Conservation (phyloP, 2,888 invertebrate genomes). For the Vandiemenella viatica region DNA sequence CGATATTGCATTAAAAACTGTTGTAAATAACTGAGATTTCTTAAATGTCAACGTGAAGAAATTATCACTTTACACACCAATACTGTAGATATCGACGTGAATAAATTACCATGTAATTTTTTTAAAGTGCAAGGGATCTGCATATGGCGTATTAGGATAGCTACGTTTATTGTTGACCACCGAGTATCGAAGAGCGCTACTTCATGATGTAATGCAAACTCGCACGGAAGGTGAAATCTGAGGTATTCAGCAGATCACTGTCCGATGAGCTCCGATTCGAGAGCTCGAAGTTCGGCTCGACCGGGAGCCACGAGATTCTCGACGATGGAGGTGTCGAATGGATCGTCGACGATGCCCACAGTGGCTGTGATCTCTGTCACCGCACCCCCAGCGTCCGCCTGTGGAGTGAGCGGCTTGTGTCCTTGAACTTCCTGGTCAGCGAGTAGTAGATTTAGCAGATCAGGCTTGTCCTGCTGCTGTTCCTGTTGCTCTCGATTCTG, state of each 20-base stretch:
- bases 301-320: constrained; percentile 54
- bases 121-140: too few relatives aligned
- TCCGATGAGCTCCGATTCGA: constrained; percentile 57
- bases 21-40: too few relatives aligned
- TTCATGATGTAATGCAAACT: too few relatives aligned
- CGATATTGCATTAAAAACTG: too few relatives aligned
- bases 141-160: too few relatives aligned
- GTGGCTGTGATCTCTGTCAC: constrained; percentile 29
- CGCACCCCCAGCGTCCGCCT: constrained; percentile 22
- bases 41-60: too few relatives aligned
- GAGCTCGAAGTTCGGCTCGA: constrained; percentile 56
- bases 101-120: too few relatives aligned
- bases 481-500: neutral
- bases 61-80: too few relatives aligned
- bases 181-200: too few relatives aligned
- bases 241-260: constrained; percentile 14
- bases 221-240: too few relatives aligned
- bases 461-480: constrained; percentile 14
- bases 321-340: constrained; percentile 73
- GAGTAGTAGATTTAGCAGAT: constrained; percentile 20
- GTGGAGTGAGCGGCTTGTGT: constrained; percentile 29
- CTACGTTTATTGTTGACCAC: too few relatives aligned
- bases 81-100: too few relatives aligned
- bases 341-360: constrained; percentile 50
- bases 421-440: constrained; percentile 24